Percentiles rank a stretch among this genome's conserved stretches.
phyloP scores from a whole-genome alignment of 1,140 invertebrate species.

The Tenebrio molitor region DNA sequence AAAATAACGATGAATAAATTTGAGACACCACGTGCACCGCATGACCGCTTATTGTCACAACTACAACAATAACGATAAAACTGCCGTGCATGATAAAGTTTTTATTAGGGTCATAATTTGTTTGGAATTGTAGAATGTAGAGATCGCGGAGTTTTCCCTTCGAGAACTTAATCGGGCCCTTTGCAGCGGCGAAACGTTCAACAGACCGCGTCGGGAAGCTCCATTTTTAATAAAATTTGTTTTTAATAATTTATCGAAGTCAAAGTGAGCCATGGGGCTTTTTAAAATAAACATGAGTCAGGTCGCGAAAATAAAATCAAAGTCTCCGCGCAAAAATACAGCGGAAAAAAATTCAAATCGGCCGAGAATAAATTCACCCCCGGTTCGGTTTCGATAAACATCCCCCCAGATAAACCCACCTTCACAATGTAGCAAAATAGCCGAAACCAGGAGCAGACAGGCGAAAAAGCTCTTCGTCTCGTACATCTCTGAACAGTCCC shows the following conservation, averaged over 20 bases:
- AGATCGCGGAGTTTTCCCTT: too few species aligned
- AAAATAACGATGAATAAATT: too few species aligned
- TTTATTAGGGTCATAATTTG: too few species aligned
- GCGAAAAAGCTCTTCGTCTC: neutral
- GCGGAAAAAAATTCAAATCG: neutral
- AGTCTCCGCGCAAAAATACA: neutral
- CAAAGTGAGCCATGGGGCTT: neutral
- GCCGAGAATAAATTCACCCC: constrained; percentile 1
- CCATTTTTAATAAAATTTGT: neutral
- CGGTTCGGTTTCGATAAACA: neutral
- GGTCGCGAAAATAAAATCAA: neutral
- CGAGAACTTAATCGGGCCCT: neutral
- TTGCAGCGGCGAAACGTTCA: neutral
- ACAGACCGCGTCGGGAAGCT: neutral
- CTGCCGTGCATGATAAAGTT: too few species aligned
- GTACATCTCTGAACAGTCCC: constrained; percentile 5
- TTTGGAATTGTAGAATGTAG: too few species aligned
- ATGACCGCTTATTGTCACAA: too few species aligned
- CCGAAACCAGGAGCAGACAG: neutral
- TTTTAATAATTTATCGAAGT: neutral
- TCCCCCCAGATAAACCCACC: constrained; percentile 3
- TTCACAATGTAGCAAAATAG: constrained; percentile 8
- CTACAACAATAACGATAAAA: too few species aligned
- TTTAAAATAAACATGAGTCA: constrained; percentile 2
- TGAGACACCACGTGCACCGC: too few species aligned